Evolutionary conservation across 2,113 vertebrate species (phyloP).

Genomic region (Salvelinus fontinalis): DNA sequence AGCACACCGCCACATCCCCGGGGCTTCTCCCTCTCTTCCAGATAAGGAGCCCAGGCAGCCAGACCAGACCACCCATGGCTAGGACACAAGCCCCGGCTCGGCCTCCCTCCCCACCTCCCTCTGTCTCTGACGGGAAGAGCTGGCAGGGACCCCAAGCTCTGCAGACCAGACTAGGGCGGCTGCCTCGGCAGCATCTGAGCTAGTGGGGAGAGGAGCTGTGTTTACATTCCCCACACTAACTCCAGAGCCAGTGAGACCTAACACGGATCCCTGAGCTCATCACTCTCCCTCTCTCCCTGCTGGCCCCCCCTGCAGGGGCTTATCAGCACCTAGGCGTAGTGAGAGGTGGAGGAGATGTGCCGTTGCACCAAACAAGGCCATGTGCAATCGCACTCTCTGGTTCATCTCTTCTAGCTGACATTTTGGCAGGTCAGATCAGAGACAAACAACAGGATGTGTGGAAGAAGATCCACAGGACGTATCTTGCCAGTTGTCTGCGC

Average conservation of each 20-base stretch:
- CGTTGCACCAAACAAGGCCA: slow-evolving; percentile 17
- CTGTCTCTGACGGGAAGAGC: slow-evolving; percentile 17
- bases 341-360: slow-evolving; percentile 6
- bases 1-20: slow-evolving; percentile 24
- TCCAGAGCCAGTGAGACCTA: slow-evolving; percentile 39
- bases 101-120: slow-evolving; percentile 2
- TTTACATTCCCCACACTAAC: slow-evolving; percentile 62
- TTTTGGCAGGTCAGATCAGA: background rate
- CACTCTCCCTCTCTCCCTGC: slow-evolving; percentile 12
- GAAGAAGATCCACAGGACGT: slow-evolving; percentile 47
- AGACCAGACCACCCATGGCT: slow-evolving; percentile 69
- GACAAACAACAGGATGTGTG: slow-evolving; percentile 14
- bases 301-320: background rate
- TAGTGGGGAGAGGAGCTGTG: slow-evolving; percentile 22
- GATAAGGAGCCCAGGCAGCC: slow-evolving; percentile 55
- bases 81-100: slow-evolving; percentile 27
- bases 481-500: slow-evolving; percentile 22
- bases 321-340: background rate
- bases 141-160: slow-evolving; percentile 5
- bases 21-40: slow-evolving; percentile 48
- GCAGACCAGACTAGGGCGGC: slow-evolving; percentile 1
- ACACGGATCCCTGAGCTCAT: slow-evolving; percentile 35
- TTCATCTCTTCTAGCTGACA: slow-evolving; percentile 11
- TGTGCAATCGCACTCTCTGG: slow-evolving; percentile 8
- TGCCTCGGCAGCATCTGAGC: slow-evolving; percentile 37